These are phyloP conservation scores for Pachliopta kotzebuea DNA, from an alignment of 2,888 invertebrate genomes.

Conservation along the genomic window DNA sequence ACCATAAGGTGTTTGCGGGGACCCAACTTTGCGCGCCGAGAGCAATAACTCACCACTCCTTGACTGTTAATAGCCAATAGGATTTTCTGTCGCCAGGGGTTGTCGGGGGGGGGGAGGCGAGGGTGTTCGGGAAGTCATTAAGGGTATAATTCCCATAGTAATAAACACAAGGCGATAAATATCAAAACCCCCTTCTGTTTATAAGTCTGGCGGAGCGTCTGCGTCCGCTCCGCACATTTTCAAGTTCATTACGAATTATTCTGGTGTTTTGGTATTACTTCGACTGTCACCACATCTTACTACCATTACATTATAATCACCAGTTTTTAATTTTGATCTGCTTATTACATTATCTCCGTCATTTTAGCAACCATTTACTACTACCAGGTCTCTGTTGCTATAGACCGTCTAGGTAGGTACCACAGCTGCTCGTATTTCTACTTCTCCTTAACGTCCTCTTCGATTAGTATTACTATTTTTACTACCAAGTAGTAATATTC, in stretches of 20 bases:
- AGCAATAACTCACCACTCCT: constrained; percentile 70
- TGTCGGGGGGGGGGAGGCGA: constrained; percentile 32
- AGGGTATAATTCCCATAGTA: constrained; percentile 77
- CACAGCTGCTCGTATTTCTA: too few relatives aligned
- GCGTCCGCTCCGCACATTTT: constrained; percentile 30
- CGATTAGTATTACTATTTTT: too few relatives aligned
- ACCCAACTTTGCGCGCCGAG: constrained; percentile 45
- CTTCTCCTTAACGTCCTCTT: too few relatives aligned
- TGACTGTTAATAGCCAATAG: constrained; percentile 78
- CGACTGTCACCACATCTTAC: too few relatives aligned
- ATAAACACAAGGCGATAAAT: constrained; percentile 78
- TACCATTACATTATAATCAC: too few relatives aligned
- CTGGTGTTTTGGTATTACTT: too few relatives aligned
- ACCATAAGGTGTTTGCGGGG: constrained; percentile 60
- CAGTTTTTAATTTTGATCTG: too few relatives aligned
- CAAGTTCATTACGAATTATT: constrained; percentile 6
- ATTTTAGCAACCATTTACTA: too few relatives aligned
- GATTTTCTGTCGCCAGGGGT: constrained; percentile 65
- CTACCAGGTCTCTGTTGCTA: too few relatives aligned
- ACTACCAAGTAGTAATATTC: too few relatives aligned
- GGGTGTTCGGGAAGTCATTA: constrained; percentile 77
- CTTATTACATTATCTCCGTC: too few relatives aligned
- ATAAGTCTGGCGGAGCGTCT: constrained; percentile 46
- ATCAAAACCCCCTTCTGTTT: constrained; percentile 71
- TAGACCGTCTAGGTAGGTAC: too few relatives aligned